A percentile compares a stretch with the other conserved stretches of the same genome.
These are phyloP conservation scores for Caenorhabditis sp. DNA, from an alignment of 2,888 invertebrate genomes.

Conservation along the genomic window DNA sequence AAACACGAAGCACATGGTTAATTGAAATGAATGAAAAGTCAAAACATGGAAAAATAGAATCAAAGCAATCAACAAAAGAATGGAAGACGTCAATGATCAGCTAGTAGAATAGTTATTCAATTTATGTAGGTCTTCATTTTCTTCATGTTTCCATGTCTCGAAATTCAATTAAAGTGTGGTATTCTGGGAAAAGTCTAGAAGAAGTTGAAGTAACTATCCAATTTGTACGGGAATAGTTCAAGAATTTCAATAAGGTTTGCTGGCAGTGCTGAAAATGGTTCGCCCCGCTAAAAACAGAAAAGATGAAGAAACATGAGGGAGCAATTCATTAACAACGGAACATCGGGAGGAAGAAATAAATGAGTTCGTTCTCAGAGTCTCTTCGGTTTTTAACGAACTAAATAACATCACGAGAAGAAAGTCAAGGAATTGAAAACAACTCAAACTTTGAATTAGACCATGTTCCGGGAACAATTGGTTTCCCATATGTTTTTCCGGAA, in stretches of 20 bases:
- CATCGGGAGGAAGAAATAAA: slow-evolving; percentile 6
- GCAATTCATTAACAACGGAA: slow-evolving; percentile 42
- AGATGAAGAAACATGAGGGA: not conserved
- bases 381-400: slow-evolving; percentile 9
- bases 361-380: slow-evolving; percentile 16
- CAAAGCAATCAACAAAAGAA: not conserved
- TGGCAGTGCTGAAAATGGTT: not conserved
- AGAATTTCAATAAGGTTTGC: slow-evolving; percentile 48
- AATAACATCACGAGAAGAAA: not conserved
- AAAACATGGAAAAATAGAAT: not conserved
- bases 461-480: slow-evolving; percentile 23
- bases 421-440: slow-evolving; percentile 23
- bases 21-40: slow-evolving; percentile 13
- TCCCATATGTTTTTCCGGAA: slow-evolving; percentile 19
- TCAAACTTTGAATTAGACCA: slow-evolving; percentile 12
- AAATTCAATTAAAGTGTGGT: slow-evolving; percentile 18
- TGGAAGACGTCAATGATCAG: slow-evolving; percentile 41
- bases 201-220: too few species aligned
- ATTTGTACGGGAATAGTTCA: slow-evolving; percentile 34
- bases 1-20: slow-evolving; percentile 29
- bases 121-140: slow-evolving; percentile 25
- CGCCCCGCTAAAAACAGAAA: not conserved
- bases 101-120: slow-evolving; percentile 22
- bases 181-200: slow-evolving; percentile 4
- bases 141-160: not conserved